phyloP scores from a whole-genome alignment of 2,888 invertebrate species.

The Zaprionus bogoriensis region DNA sequence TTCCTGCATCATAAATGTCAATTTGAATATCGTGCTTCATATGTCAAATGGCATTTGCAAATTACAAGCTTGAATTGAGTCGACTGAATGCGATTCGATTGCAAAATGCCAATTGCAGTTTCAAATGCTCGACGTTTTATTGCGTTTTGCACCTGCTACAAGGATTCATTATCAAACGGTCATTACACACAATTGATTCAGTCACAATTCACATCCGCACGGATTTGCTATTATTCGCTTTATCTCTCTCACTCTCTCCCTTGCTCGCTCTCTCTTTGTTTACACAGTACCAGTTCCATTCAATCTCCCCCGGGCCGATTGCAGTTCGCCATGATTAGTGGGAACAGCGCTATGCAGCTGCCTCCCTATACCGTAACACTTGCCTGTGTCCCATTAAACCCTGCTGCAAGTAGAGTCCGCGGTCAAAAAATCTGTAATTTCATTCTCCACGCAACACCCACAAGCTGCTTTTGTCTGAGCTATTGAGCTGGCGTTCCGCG shows the following conservation, averaged over 20 bases:
- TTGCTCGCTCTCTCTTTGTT: neutral
- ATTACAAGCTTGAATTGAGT: neutral
- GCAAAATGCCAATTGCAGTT: neutral
- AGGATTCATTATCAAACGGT: slow-evolving; percentile 16
- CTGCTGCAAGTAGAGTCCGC: too few species aligned
- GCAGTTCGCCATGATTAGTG: slow-evolving; percentile 32
- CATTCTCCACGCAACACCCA: slow-evolving; percentile 35
- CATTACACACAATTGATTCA: slow-evolving; percentile 32
- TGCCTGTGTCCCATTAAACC: too few species aligned
- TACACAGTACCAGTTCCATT: slow-evolving; percentile 5
- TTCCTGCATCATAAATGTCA: neutral
- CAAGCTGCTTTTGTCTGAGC: slow-evolving; percentile 17
- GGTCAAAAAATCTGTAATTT: slow-evolving; percentile 38
- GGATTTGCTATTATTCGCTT: neutral
- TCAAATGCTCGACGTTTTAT: neutral
- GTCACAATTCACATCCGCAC: slow-evolving; percentile 3
- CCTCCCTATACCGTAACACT: too few species aligned
- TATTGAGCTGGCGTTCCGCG: slow-evolving; percentile 8
- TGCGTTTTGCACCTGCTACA: slow-evolving; percentile 13
- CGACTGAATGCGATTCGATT: neutral
- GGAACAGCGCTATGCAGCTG: neutral
- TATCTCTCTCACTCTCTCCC: neutral
- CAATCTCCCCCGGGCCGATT: neutral
- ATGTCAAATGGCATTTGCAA: neutral
- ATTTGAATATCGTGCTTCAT: neutral